Percentiles rank a stretch among this genome's conserved stretches.
phyloP scores from a whole-genome alignment of 2,113 vertebrate species.

The Ursus arctos region DNA sequence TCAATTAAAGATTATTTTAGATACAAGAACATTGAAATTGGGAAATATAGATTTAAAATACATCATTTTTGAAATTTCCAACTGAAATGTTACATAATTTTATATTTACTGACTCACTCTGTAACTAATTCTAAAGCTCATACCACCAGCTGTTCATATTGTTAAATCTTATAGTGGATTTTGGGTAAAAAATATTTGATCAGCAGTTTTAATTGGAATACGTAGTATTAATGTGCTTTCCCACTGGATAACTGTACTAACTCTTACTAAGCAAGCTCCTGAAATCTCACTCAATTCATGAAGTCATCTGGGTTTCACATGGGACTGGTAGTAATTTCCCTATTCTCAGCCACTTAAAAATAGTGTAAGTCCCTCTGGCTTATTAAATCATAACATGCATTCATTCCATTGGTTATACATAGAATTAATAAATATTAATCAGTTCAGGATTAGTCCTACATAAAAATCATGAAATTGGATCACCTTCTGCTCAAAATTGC shows the following conservation, averaged over 20 bases:
- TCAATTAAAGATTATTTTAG: slow-evolving; percentile 42
- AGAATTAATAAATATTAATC: slow-evolving; percentile 17
- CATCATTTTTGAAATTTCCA: slow-evolving; percentile 62
- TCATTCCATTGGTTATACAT: neutral
- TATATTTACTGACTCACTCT: slow-evolving; percentile 35
- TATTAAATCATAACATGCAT: neutral
- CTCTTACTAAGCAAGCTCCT: neutral
- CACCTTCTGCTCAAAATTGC: neutral
- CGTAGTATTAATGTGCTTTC: neutral
- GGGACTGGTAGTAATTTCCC: neutral
- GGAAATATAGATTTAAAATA: slow-evolving; percentile 28
- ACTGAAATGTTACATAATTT: slow-evolving; percentile 41
- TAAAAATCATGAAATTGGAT: slow-evolving; percentile 30
- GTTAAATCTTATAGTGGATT: slow-evolving; percentile 56
- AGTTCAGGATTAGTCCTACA: neutral
- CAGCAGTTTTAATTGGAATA: slow-evolving; percentile 25
- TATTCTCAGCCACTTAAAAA: slow-evolving; percentile 19
- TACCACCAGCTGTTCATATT: slow-evolving; percentile 32
- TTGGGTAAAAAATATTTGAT: neutral
- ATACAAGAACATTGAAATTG: slow-evolving; percentile 49
- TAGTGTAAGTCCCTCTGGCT: neutral
- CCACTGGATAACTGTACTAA: neutral
- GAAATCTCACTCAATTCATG: neutral
- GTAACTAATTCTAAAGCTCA: slow-evolving; percentile 53
- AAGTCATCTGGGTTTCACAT: slow-evolving; percentile 7